These are phyloP conservation scores for Machimus rusticus DNA, from an alignment of 2,888 invertebrate species.

Conservation along the genomic window DNA sequence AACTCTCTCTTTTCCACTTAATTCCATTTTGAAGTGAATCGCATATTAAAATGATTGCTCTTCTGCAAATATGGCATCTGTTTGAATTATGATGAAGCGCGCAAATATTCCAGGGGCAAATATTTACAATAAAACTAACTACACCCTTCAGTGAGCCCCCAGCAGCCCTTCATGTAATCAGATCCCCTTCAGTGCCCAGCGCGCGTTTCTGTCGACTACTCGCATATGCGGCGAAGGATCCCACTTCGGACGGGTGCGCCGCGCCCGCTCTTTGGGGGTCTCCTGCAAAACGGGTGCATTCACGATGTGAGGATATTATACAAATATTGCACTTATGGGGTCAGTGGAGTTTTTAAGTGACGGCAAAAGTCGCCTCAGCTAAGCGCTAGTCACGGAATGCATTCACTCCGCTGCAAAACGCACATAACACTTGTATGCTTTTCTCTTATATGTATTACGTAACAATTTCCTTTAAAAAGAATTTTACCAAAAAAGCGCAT, in stretches of 20 bases:
- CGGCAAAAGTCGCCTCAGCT: background rate
- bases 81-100: constrained; percentile 62
- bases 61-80: constrained; percentile 61
- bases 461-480: background rate
- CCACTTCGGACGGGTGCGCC: background rate
- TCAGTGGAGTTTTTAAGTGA: background rate
- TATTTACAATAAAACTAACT: constrained; percentile 61
- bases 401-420: background rate
- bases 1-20: constrained; percentile 31
- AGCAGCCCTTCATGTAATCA: constrained; percentile 38
- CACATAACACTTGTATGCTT: background rate
- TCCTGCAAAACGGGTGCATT: background rate
- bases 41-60: constrained; percentile 50
- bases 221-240: background rate
- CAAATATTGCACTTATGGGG: background rate
- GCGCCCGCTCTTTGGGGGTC: background rate
- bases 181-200: constrained; percentile 20
- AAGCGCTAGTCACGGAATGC: background rate
- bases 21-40: constrained; percentile 40
- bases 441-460: background rate
- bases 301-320: background rate
- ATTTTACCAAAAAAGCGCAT: background rate
- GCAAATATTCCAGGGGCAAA: constrained; percentile 62
- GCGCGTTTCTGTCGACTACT: background rate
- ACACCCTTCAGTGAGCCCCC: constrained; percentile 49